These are phyloP conservation scores for Tiliacea citrago DNA, from an alignment of 2,888 invertebrate species.

Conservation along the genomic window DNA sequence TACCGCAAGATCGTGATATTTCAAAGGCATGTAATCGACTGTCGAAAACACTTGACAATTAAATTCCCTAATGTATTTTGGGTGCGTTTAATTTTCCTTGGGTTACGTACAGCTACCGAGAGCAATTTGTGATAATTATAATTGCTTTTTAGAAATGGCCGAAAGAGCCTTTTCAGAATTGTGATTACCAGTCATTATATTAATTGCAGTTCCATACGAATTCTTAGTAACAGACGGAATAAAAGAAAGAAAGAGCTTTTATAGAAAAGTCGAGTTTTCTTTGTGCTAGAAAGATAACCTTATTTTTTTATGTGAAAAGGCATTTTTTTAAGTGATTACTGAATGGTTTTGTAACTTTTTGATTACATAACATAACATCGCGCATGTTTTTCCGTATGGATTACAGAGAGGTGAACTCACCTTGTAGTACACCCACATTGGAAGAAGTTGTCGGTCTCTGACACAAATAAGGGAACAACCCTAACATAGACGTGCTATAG, in stretches of 20 bases:
- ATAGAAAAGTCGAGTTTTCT: not conserved
- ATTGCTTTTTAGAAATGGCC: not conserved
- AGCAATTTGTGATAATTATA: conserved; percentile 11
- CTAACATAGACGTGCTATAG: not conserved
- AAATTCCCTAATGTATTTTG: not conserved
- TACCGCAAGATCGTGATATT: not conserved
- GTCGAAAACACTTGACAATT: conserved; percentile 2
- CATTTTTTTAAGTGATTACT: not conserved
- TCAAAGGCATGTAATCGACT: not conserved
- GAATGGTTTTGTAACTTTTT: not conserved
- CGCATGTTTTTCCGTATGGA: not conserved
- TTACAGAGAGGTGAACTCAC: not conserved
- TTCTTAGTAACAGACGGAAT: not conserved
- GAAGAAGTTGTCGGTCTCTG: not conserved
- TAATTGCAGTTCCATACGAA: conserved; percentile 20
- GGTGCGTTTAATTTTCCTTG: not conserved
- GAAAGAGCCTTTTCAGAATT: conserved; percentile 7
- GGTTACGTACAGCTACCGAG: not conserved
- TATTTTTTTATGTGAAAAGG: not conserved
- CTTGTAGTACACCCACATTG: no score
- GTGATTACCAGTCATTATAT: conserved; percentile 19
- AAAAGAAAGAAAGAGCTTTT: not conserved
- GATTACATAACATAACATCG: not conserved
- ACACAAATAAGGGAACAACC: not conserved
- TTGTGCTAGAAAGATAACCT: not conserved